phyloP scores from a whole-genome alignment of 2,113 vertebrate genomes.

The Lethenteron reissneri region DNA sequence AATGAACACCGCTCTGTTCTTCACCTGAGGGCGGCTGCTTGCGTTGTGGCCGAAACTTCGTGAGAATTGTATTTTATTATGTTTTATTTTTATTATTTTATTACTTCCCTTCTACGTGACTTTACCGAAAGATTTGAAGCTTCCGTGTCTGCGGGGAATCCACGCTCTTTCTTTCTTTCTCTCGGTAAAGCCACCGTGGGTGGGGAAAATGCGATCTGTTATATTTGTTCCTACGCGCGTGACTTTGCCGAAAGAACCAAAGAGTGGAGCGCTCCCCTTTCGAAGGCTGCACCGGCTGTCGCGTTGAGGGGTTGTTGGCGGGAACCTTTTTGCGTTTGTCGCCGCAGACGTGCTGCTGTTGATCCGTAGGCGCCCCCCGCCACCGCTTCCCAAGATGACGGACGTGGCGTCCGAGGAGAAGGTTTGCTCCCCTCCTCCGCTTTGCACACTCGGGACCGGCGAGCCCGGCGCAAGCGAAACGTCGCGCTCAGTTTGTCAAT shows the following conservation, averaged over 20 bases:
- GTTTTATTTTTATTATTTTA: too few species aligned
- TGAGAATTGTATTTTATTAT: too few species aligned
- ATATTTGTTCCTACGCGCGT: not conserved
- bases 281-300: not conserved
- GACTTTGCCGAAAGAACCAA: too few species aligned
- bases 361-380: constrained; percentile 50
- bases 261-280: not conserved
- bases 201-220: not conserved
- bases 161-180: too few species aligned
- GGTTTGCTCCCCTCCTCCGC: constrained; percentile 20
- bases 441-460: not conserved
- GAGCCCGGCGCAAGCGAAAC: not conserved
- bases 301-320: too few species aligned
- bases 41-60: too few species aligned
- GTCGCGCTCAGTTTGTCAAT: not conserved
- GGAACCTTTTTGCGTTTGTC: constrained; percentile 1
- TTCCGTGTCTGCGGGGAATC: too few species aligned
- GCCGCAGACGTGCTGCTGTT: constrained; percentile 53
- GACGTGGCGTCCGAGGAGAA: constrained; percentile 73
- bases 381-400: constrained; percentile 48
- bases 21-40: too few species aligned
- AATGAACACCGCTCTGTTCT: too few species aligned
- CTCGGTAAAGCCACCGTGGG: too few species aligned
- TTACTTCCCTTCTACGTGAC: too few species aligned
- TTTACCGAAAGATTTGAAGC: too few species aligned